Conservation (phyloP, 2,888 invertebrate species). For the Fissipunctia ypsillon region DNA sequence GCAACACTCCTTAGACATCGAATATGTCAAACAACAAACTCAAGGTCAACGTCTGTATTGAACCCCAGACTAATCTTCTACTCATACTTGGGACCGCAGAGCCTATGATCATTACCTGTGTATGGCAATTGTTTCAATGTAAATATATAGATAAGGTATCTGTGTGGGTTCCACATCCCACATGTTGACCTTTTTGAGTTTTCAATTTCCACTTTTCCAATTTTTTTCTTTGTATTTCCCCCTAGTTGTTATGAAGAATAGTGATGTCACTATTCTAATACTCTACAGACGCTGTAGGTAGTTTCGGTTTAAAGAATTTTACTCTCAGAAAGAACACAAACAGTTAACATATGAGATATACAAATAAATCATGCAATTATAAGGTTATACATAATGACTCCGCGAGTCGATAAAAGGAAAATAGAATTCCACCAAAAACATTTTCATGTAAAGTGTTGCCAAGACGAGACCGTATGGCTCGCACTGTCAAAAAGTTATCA, state of each 20-base stretch:
- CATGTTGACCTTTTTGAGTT: constrained; percentile 25
- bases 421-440: too few species aligned
- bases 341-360: too few species aligned
- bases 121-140: constrained; percentile 12
- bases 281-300: too few species aligned
- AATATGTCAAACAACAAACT: neutral
- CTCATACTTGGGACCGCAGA: neutral
- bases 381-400: too few species aligned
- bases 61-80: neutral
- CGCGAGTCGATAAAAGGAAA: too few species aligned
- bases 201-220: neutral
- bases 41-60: neutral
- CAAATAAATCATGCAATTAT: too few species aligned
- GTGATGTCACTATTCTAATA: neutral
- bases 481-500: too few species aligned
- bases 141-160: neutral
- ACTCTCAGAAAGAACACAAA: neutral
- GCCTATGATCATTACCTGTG: neutral
- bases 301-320: neutral
- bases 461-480: too few species aligned
- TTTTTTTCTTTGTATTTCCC: neutral
- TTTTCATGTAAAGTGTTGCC: too few species aligned
- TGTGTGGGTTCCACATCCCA: neutral
- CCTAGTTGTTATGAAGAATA: neutral
- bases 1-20: neutral